phyloP scores from a whole-genome alignment of 2,797 vertebrate species.

The Phalloptychus januarius region DNA sequence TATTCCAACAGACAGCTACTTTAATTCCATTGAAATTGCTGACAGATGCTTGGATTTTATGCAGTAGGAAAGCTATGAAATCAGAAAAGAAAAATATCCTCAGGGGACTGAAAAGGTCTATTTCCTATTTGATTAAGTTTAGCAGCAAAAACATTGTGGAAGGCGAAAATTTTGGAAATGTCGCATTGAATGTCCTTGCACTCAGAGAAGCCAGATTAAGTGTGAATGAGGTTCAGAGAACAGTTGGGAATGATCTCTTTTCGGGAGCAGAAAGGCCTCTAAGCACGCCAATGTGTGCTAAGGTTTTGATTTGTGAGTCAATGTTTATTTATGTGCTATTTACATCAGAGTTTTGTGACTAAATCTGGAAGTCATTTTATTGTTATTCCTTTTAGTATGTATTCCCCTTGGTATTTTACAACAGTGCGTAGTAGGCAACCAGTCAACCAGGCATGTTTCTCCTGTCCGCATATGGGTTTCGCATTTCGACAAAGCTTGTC shows the following conservation, averaged over 20 bases:
- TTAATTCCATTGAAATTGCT: slow-evolving; percentile 21
- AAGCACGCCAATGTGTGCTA: background rate
- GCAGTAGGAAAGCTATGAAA: background rate
- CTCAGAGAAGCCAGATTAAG: background rate
- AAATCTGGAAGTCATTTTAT: background rate
- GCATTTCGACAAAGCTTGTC: background rate
- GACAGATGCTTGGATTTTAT: background rate
- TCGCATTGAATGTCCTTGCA: background rate
- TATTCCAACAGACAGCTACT: slow-evolving; percentile 16
- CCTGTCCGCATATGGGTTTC: background rate
- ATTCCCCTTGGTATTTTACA: background rate
- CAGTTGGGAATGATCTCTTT: background rate
- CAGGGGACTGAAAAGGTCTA: background rate
- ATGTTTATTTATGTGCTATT: background rate
- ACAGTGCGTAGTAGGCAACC: background rate
- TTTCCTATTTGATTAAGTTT: background rate
- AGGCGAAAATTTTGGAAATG: slow-evolving; percentile 4
- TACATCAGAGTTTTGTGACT: background rate
- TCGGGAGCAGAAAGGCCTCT: background rate
- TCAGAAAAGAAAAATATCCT: background rate
- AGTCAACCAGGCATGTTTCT: background rate
- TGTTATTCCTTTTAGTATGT: background rate
- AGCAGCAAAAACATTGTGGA: background rate
- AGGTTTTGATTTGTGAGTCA: background rate
- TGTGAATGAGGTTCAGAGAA: background rate